Base-by-base conservation (phyloP, 1,140 invertebrate genomes). In the Drosophila kanapiae region DNA sequence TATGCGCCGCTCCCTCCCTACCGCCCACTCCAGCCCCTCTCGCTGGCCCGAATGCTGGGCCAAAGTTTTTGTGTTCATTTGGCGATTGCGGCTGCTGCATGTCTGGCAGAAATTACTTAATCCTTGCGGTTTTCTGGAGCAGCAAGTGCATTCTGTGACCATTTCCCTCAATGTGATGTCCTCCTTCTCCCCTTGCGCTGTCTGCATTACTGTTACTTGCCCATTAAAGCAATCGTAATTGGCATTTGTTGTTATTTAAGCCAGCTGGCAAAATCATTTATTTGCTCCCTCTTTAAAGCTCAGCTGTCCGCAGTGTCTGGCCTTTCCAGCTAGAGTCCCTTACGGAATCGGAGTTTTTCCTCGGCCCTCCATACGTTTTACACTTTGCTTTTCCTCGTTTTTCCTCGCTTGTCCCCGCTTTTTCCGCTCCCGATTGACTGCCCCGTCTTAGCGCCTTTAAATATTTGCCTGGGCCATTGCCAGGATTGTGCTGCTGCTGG, bases 51-150 rank as follows among this genome's bases (percentile, higher is more conserved):
- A 60, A 70, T 74, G 54, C 40, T 77, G 40, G 35, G 60, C 56
- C 40, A 88, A 85, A 85, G 82, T 91, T 91, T 88, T 91, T 90
- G 86, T 90, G 85, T 90, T 90, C 85, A 90, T 90, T 90, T 91
- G 82, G 85, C 76, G 75, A 86, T 90, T 91, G 86, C 81, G 85
- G 86, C 85, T 90, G 85, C 81, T 91, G 86, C 85, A 91, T 90
- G 85, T 90, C 85, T 90, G 85, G 67, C 82, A 86, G 85, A 90
- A 90, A 90, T 90, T 90, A 90, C 85, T 90, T 90, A 90, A 90
- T 90, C 86, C 85, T 91, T 91, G 85, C 57, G 85, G 86, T 88
- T 85, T 88, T 80, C 69, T 90, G 74, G 58, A 90, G 74, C 72
- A 68, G 77, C 85, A 65, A 79, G 51, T 79, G 76, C 75, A 78